phyloP scores from a whole-genome alignment of 2,888 invertebrate species.

The Patella ulyssiponensis region DNA sequence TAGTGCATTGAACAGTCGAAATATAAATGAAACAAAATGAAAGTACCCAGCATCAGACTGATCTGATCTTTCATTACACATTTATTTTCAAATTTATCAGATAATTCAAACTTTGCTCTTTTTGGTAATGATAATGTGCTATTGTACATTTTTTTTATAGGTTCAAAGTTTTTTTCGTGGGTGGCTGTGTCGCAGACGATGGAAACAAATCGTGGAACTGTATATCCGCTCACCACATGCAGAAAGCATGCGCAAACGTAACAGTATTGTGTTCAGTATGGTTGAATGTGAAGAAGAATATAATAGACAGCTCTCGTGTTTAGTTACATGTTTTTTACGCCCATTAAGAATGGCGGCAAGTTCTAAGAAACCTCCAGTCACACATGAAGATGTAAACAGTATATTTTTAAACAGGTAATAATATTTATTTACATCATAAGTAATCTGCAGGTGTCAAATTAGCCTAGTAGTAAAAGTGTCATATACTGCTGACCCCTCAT shows the following conservation, averaged over 20 bases:
- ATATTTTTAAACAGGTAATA: slow-evolving; percentile 86
- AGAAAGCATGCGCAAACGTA: slow-evolving; percentile 92
- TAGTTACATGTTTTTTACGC: slow-evolving; percentile 88
- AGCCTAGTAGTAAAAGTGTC: not conserved
- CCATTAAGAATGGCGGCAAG: slow-evolving; percentile 93
- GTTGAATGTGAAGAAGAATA: slow-evolving; percentile 95
- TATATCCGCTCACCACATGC: slow-evolving; percentile 95
- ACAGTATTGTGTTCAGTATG: slow-evolving; percentile 83
- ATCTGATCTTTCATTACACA: too few relatives aligned
- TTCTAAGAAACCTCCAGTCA: slow-evolving; percentile 91
- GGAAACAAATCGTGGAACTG: slow-evolving; percentile 95
- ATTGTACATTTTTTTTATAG: slow-evolving; percentile 47
- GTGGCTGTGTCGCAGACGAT: slow-evolving; percentile 90
- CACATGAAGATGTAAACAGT: slow-evolving; percentile 93
- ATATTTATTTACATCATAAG: not conserved
- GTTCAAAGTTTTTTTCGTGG: slow-evolving; percentile 92
- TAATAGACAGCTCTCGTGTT: slow-evolving; percentile 88
- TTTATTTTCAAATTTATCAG: too few relatives aligned
- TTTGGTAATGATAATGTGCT: too few relatives aligned
- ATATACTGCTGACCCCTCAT: too few relatives aligned
- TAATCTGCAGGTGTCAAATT: not conserved
- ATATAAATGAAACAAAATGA: too few relatives aligned
- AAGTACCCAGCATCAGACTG: too few relatives aligned
- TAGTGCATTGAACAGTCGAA: too few relatives aligned
- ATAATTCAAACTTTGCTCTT: too few relatives aligned